phyloP scores from a whole-genome alignment of 2,113 vertebrate species.

The Sardina pilchardus region DNA sequence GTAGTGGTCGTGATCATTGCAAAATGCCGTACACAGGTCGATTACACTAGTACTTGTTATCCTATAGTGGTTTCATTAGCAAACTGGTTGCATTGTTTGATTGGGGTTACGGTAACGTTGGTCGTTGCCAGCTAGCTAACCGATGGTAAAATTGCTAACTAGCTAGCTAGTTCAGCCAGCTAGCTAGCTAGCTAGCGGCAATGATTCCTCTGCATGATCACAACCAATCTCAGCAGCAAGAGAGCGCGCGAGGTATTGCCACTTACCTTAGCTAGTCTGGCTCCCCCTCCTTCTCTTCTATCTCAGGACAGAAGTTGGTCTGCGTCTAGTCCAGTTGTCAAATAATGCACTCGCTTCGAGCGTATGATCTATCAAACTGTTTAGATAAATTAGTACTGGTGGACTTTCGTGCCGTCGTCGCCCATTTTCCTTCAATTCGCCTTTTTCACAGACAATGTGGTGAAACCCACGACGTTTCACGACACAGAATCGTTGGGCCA shows the following conservation, averaged over 20 bases:
- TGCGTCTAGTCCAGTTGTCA: not conserved
- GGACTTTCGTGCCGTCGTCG: constrained; percentile 8
- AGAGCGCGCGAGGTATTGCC: not conserved
- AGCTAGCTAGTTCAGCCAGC: not conserved
- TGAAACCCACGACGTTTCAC: constrained; percentile 50
- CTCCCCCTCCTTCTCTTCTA: not conserved
- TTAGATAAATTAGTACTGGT: constrained; percentile 10
- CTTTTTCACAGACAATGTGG: constrained; percentile 61
- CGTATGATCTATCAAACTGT: not conserved
- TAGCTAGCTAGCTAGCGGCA: not conserved
- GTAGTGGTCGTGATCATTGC: not conserved
- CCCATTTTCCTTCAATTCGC: constrained; percentile 39
- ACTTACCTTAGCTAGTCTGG: not conserved
- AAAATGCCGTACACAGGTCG: not conserved
- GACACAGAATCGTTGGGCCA: constrained; percentile 40
- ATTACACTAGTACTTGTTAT: not conserved
- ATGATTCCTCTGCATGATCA: not conserved
- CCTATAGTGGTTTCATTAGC: not conserved
- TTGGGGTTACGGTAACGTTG: not conserved
- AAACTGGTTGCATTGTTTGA: not conserved
- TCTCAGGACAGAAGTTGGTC: not conserved
- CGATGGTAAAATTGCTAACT: not conserved
- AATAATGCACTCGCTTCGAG: not conserved
- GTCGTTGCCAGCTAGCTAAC: not conserved
- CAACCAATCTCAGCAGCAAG: not conserved